Percentiles rank a stretch among this genome's conserved stretches.
phyloP scores from a whole-genome alignment of 2,113 vertebrate genomes.

The Colius striatus region DNA sequence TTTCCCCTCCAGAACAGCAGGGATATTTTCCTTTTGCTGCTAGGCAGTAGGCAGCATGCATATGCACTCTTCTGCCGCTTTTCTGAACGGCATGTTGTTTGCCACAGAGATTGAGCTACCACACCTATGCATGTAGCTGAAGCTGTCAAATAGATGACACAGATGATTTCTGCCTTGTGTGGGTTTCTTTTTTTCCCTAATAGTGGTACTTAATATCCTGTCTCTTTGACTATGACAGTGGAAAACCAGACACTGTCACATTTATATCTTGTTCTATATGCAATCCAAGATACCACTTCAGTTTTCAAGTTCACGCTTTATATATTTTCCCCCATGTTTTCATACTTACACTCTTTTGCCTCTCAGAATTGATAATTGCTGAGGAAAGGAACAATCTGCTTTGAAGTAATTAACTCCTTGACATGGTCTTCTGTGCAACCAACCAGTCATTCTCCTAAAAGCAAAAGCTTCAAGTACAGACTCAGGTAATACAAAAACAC shows the following conservation, averaged over 20 bases:
- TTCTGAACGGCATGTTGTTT: not conserved
- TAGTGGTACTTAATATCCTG: too few species aligned
- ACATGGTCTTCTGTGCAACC: not conserved
- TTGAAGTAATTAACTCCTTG: not conserved
- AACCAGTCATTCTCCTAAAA: not conserved
- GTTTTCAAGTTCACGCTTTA: not conserved
- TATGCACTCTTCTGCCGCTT: not conserved
- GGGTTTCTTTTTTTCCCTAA: too few species aligned
- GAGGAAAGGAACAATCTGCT: not conserved
- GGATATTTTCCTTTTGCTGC: not conserved
- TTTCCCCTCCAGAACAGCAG: not conserved
- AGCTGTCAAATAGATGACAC: not conserved
- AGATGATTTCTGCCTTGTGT: not conserved
- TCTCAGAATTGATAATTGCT: not conserved
- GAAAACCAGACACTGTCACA: not conserved
- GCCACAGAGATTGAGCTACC: not conserved
- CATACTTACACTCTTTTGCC: not conserved
- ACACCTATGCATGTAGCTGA: not conserved
- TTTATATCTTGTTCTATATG: too few species aligned
- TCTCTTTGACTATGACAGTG: not conserved
- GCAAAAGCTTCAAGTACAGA: not conserved
- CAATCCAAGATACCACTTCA: not conserved
- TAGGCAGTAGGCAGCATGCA: accelerated
- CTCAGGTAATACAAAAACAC: not conserved
- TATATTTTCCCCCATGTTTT: not conserved